Percentiles rank a stretch among this genome's conserved stretches.
phyloP scores from a whole-genome alignment of 2,888 invertebrate genomes.

The Hylaea fasciaria region DNA sequence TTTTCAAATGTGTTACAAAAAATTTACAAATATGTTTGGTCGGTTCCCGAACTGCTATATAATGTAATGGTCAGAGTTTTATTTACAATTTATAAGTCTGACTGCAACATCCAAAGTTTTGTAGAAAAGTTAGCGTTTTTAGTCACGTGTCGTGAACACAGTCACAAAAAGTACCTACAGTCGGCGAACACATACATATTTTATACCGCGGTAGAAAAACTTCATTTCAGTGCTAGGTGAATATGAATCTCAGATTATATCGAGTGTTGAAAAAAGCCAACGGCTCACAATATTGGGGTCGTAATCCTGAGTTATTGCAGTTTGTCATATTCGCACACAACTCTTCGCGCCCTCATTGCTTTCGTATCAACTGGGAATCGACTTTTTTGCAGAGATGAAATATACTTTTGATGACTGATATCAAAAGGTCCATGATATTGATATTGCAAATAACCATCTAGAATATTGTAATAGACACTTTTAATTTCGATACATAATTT shows the following conservation, averaged over 20 bases:
- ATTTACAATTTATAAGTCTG: too few relatives aligned
- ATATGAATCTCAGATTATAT: constrained; percentile 72
- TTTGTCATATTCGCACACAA: constrained; percentile 62
- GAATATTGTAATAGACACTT: not conserved
- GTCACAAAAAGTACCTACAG: not conserved
- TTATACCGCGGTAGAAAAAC: constrained; percentile 30
- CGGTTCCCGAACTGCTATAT: too few relatives aligned
- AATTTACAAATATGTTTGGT: too few relatives aligned
- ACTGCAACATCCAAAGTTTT: not conserved
- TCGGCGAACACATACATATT: too few relatives aligned
- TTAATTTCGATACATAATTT: too few relatives aligned
- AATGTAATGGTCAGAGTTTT: too few relatives aligned
- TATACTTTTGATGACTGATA: not conserved
- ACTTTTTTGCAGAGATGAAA: constrained; percentile 38
- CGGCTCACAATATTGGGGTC: constrained; percentile 73
- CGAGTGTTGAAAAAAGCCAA: constrained; percentile 70
- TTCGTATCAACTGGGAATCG: constrained; percentile 58
- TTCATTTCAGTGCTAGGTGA: constrained; percentile 59
- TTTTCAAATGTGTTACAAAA: too few relatives aligned
- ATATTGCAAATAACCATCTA: too few relatives aligned
- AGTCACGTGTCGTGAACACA: not conserved
- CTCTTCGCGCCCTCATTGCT: constrained; percentile 60
- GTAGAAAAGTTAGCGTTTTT: not conserved
- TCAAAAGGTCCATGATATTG: too few relatives aligned
- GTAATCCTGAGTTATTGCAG: constrained; percentile 81